These are phyloP conservation scores for Halesus radiatus DNA, from an alignment of 1,140 invertebrate species.

Conservation along the genomic window DNA sequence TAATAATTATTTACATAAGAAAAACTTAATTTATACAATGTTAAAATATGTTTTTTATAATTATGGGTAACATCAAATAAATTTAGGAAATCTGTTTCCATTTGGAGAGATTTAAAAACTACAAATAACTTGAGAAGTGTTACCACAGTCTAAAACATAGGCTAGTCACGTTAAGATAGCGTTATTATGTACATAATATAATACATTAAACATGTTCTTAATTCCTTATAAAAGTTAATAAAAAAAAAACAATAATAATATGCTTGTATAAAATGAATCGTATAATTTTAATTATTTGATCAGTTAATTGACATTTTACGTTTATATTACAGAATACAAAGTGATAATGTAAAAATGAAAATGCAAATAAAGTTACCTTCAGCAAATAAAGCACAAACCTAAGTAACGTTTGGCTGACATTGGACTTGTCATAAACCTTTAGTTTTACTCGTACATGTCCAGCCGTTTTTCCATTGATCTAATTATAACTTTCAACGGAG, in stretches of 20 bases:
- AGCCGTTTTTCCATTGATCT: not conserved
- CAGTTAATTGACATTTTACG: conserved; percentile 22
- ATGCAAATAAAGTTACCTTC: too few species aligned
- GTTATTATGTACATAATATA: conserved; percentile 18
- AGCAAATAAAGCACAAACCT: not conserved
- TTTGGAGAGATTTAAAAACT: conserved; percentile 26
- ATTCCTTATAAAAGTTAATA: not conserved
- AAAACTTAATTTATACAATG: not conserved
- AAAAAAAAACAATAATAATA: not conserved
- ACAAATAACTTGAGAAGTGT: conserved; percentile 20
- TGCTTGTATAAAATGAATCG: not conserved
- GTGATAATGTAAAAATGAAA: too few species aligned
- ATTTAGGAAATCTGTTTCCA: conserved; percentile 29
- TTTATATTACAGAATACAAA: not conserved
- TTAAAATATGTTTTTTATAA: conserved; percentile 3
- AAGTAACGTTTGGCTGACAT: not conserved
- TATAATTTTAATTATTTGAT: not conserved
- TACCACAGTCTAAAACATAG: conserved; percentile 30
- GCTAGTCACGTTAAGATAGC: conserved; percentile 1
- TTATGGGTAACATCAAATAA: conserved; percentile 33
- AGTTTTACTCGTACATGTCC: too few species aligned
- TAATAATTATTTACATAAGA: not conserved
- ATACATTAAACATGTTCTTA: not conserved
- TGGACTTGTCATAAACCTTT: too few species aligned
- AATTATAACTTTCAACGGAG: not conserved